These are phyloP conservation scores for Rafetus swinhoei DNA, from an alignment of 2,113 vertebrate species.

Conservation along the genomic window DNA sequence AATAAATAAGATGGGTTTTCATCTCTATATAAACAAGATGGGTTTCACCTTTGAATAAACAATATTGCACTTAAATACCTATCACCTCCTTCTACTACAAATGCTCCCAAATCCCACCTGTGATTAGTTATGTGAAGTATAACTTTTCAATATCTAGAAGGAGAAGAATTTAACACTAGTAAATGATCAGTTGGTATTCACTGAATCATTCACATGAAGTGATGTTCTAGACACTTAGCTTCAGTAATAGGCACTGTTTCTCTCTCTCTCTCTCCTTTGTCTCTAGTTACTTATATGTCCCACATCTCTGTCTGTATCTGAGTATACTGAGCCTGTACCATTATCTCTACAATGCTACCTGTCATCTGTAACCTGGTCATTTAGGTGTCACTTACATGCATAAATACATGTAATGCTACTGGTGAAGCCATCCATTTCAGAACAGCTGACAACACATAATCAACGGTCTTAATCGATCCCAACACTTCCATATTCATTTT, in stretches of 20 bases:
- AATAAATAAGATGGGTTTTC: neutral
- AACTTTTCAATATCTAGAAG: neutral
- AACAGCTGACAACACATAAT: neutral
- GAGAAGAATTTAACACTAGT: fast-evolving
- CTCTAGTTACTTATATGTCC: neutral
- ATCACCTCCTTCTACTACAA: neutral
- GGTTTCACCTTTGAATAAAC: neutral
- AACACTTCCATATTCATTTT: neutral
- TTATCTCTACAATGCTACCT: neutral
- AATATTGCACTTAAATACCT: neutral
- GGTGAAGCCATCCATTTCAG: neutral
- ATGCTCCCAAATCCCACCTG: neutral
- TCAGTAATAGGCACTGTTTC: neutral
- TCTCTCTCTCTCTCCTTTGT: neutral
- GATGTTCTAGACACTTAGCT: neutral
- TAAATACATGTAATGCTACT: neutral
- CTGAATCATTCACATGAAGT: neutral
- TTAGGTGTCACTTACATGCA: neutral
- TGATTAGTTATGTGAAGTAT: neutral
- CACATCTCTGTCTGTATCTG: neutral
- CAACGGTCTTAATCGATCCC: neutral
- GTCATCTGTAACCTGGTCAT: neutral
- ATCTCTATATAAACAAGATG: neutral
- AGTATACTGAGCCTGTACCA: neutral
- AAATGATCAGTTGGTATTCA: neutral